Evolutionary conservation across 2,888 invertebrate genomes (phyloP), one percentile per base, ranked within the genome.

Genomic region (Dermolepida albohirtum): DNA sequence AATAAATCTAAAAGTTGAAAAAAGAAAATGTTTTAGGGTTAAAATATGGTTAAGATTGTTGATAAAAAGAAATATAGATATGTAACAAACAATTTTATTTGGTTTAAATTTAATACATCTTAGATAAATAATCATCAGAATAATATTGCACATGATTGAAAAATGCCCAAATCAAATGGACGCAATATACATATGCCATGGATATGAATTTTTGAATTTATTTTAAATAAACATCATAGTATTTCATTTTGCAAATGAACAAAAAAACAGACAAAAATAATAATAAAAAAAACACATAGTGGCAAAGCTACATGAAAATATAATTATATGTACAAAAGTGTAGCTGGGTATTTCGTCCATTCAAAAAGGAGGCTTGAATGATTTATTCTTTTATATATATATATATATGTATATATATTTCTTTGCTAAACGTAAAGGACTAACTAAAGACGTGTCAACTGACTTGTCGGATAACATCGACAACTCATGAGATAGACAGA

Each of bases 21-120:
- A n/a, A n/a, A n/a, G n/a, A n/a, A 22, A 4, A 22, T 22, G 4
- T 22, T 22, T 22, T 4, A 22, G 22, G 22, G 1, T 22, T 22
- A 22, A 22, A 22, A 22, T 1, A 22, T 22, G 22, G 22, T 1
- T 22, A 22, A 22, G 22, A 4, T 1, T 22, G 22, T 22, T 64
- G 57, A 54, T 64, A 41, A 43, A 59, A 59, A 59, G 17, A 54
- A 55, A 65, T 40, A 47, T 40, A 39, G 69, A 71, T 71, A 76
- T 83, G 82, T 83, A 83, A 83, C 83, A 83, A 83, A 83, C 83
- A 83, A 80, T 81, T 82, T 82, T 83, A 81, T 82, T 83, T 83
- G 81, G 81, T 82, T 82, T 83, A 81, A 82, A 80, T 81, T 82
- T 80, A 82, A 82, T 83, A 83, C 82, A 83, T 82, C 78, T 80